A percentile compares a stretch with the other conserved stretches of the same genome.
Evolutionary conservation across 1,140 invertebrate genomes (phyloP).

Genomic region (Zaprionus davidi): DNA sequence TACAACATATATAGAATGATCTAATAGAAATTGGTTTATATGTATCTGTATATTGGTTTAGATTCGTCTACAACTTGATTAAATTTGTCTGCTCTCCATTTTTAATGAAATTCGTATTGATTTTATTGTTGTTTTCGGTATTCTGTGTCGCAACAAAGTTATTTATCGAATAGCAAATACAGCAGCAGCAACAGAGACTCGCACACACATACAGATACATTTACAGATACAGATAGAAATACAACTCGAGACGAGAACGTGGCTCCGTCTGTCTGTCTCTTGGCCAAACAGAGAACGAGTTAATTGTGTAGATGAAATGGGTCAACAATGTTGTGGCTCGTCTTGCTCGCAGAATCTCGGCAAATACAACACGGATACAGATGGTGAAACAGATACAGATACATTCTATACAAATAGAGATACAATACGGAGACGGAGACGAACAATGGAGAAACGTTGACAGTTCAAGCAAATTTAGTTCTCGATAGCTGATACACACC

Average conservation of each 20-base stretch:
- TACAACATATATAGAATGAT: not conserved
- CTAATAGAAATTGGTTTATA: not conserved
- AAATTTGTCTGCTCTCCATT: slow-evolving; percentile 14
- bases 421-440: slow-evolving; percentile 12
- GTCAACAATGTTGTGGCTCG: slow-evolving; percentile 53
- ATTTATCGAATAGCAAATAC: slow-evolving; percentile 18
- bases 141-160: slow-evolving; percentile 12
- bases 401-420: slow-evolving; percentile 8
- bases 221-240: not conserved
- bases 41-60: not conserved
- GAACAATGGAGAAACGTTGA: slow-evolving; percentile 1
- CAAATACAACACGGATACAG: slow-evolving; percentile 18
- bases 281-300: slow-evolving; percentile 49
- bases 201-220: no score
- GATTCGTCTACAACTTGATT: slow-evolving; percentile 5
- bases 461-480: slow-evolving; percentile 44
- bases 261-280: slow-evolving; percentile 24
- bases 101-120: slow-evolving; percentile 31
- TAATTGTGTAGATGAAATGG: slow-evolving; percentile 66
- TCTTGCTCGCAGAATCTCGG: slow-evolving; percentile 12
- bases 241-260: slow-evolving; percentile 18
- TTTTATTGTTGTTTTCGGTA: slow-evolving; percentile 14
- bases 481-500: not conserved
- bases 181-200: not conserved
- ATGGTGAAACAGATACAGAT: slow-evolving; percentile 9